Evolutionary conservation across 2,797 vertebrate species (phyloP).

Genomic region (Falco cherrug): DNA sequence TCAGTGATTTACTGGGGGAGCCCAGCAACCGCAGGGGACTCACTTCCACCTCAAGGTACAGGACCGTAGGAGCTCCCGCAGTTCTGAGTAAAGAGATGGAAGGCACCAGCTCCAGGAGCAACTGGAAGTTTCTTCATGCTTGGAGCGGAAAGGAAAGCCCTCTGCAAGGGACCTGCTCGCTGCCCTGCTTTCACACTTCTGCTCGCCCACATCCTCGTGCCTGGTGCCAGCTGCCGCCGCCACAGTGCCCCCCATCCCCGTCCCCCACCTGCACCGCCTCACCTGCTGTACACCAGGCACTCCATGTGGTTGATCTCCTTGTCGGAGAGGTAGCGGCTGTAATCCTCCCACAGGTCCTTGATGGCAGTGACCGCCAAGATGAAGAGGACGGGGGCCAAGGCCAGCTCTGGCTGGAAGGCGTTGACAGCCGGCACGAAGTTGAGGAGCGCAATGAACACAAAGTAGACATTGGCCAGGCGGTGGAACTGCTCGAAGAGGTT

Average conservation of each 20-base stretch:
- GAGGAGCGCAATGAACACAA: conserved; percentile 93
- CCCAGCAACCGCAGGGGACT: rapidly evolving
- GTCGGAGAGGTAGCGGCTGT: conserved; percentile 92
- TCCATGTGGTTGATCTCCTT: conserved; percentile 96
- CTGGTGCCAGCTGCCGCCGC: rapidly evolving
- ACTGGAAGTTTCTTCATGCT: neutral
- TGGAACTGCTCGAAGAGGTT: conserved; percentile 98
- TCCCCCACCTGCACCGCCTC: neutral
- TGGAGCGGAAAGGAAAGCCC: neutral
- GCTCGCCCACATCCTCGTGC: rapidly evolving
- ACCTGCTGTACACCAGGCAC: conserved; percentile 95
- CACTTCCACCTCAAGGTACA: neutral
- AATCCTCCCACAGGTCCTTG: conserved; percentile 98
- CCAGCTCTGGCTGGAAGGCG: conserved; percentile 93
- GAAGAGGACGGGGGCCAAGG: conserved; percentile 93
- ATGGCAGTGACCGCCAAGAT: conserved; percentile 94
- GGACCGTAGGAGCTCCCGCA: neutral
- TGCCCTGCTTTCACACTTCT: neutral
- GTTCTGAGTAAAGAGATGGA: neutral
- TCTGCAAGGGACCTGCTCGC: neutral
- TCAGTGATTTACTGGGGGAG: neutral
- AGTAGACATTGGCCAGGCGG: conserved; percentile 95
- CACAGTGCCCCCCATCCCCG: rapidly evolving
- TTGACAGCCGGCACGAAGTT: conserved; percentile 94
- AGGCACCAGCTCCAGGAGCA: neutral